Evolutionary conservation across 2,113 vertebrate species (phyloP).

Genomic region (Rallus limicola): DNA sequence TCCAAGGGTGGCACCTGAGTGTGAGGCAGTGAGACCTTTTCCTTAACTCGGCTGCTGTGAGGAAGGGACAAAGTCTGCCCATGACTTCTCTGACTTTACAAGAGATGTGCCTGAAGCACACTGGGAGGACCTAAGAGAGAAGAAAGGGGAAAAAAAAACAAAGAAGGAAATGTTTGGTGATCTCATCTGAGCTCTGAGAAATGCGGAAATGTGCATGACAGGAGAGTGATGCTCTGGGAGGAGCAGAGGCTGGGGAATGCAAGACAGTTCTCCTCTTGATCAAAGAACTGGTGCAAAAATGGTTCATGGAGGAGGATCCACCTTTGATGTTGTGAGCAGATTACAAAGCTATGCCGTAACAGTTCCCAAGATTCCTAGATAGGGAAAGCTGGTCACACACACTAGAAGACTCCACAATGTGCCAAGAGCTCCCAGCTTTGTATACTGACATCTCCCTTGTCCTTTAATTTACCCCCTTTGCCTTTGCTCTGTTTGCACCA

Average conservation of each 20-base stretch:
- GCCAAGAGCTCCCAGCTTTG: not conserved
- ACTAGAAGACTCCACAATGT: not conserved
- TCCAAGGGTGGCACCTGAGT: not conserved
- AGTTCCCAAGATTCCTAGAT: not conserved
- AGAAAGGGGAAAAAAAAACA: not conserved
- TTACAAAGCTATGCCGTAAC: not conserved
- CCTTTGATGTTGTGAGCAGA: slow-evolving; percentile 15
- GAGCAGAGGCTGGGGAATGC: not conserved
- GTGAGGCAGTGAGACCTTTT: not conserved
- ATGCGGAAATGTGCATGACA: not conserved
- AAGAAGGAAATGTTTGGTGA: not conserved
- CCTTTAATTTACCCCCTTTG: not conserved
- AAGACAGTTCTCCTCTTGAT: not conserved
- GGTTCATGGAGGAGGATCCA: not conserved
- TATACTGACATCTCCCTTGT: not conserved
- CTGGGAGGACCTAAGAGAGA: not conserved
- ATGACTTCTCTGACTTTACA: not conserved
- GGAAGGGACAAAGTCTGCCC: not conserved
- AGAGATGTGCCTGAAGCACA: not conserved
- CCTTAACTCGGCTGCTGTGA: not conserved
- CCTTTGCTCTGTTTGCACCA: not conserved
- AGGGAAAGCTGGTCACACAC: not conserved
- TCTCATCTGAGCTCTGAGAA: not conserved
- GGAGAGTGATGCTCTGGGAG: not conserved
- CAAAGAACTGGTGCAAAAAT: not conserved